A percentile compares a stretch with the other conserved stretches of the same genome.
These are phyloP conservation scores for Equus quagga DNA, from an alignment of 2,113 vertebrate genomes.

Conservation along the genomic window DNA sequence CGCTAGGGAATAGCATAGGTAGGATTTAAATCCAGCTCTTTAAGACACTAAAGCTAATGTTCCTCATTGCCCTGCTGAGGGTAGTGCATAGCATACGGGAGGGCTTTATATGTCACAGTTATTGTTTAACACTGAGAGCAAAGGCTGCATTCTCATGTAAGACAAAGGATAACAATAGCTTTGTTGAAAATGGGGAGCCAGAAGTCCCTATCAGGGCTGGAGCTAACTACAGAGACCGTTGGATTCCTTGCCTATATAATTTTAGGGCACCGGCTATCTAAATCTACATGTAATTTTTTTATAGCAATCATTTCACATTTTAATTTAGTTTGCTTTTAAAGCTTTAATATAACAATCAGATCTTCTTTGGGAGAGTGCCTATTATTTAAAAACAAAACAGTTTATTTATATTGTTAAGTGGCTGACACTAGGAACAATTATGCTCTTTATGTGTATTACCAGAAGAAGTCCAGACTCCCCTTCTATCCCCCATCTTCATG, in stretches of 20 bases:
- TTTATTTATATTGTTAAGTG: background rate
- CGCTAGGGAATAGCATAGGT: background rate
- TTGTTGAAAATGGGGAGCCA: background rate
- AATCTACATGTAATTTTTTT: background rate
- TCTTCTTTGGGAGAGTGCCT: background rate
- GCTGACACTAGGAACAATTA: background rate
- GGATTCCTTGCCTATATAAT: background rate
- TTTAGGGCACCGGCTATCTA: background rate
- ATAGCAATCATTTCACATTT: background rate
- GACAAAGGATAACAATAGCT: background rate
- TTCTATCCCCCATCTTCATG: background rate
- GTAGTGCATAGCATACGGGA: background rate
- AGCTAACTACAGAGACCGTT: background rate
- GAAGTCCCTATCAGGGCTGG: background rate
- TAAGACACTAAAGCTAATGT: background rate
- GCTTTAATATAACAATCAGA: background rate
- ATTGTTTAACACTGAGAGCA: background rate
- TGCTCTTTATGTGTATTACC: background rate
- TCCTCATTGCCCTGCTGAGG: background rate
- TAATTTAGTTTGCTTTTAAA: background rate
- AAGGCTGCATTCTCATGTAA: background rate
- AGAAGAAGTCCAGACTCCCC: rapidly evolving
- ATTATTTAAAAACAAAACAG: background rate
- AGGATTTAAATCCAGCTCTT: background rate
- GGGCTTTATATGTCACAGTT: background rate